Evolutionary conservation across 2,113 vertebrate genomes (phyloP), one percentile per base, ranked within the genome.

Genomic region (Microcebus jonahi): DNA sequence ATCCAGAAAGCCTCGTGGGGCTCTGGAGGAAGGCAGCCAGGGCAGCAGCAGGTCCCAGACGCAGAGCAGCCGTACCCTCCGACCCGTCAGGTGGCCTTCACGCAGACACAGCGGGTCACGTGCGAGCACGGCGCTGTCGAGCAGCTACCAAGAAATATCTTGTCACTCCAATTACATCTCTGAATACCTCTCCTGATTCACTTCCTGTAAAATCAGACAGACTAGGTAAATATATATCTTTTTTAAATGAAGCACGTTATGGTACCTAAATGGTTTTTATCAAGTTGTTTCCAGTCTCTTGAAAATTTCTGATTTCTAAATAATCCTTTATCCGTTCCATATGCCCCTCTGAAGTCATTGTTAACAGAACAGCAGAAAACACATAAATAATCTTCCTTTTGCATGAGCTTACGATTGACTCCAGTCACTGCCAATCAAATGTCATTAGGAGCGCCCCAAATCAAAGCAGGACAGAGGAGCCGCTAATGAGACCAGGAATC

Each of bases 291-390:
- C 98, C 98, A 98, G 97, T 98, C 96, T 98, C 96, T 98, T 98
- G 97, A 95, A 98, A 98, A 98, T 96, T 98, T 80, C 97, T 98
- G 98, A 98, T 98, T 98, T 98, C 97, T 98, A 98, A 98, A 98
- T 98, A 98, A 97, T 91, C 95, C 77, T 13, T 98, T 98, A 99
- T 98, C 98, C 92, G 55, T 98, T 98, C 98, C 98, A 99, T 98
- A 98, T 98, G 98, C 96, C 97, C 91, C 96, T 97, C 97, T 98
- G 98, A 99, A 98, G 98, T 98, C 98, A 98, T 83, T 98, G 98
- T 98, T 98, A 98, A 97, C 95, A 98, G 97, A 97, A 96, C 61
- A 94, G 97, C 95, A 98, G 96, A 98, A 98, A 98, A 98, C 96
- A 98, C 97, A 98, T 97, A 98, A 98, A 98, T 98, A 98, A 98